A percentile compares a stretch with the other conserved stretches of the same genome.
phyloP scores from a whole-genome alignment of 2,888 invertebrate species.

The Dicranocentrus wangi region DNA sequence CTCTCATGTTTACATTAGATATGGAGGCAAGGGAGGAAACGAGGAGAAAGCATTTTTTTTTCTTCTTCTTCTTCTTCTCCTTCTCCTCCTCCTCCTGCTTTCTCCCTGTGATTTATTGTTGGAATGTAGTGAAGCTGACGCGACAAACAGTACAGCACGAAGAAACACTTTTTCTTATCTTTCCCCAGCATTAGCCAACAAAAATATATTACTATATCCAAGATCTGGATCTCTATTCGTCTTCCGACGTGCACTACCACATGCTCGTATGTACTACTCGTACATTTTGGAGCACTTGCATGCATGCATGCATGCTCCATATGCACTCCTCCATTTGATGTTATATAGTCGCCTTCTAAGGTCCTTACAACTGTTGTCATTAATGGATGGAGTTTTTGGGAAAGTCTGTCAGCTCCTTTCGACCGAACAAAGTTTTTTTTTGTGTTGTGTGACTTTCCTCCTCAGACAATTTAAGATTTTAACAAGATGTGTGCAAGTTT shows the following conservation, averaged over 20 bases:
- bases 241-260: too few species aligned
- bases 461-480: conserved; percentile 12
- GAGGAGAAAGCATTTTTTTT: not conserved
- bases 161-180: too few species aligned
- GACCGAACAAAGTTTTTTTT: not conserved
- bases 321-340: not conserved
- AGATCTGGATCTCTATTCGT: not conserved
- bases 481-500: conserved; percentile 3
- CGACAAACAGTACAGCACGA: conserved; percentile 2
- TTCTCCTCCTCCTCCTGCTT: not conserved
- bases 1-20: not conserved
- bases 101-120: conserved; percentile 18
- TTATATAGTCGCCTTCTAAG: not conserved
- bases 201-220: too few species aligned
- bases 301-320: not conserved
- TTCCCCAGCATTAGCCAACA: too few species aligned
- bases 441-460: conserved; percentile 12
- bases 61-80: conserved; percentile 4
- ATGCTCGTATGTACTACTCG: too few species aligned
- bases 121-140: conserved; percentile 24
- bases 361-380: conserved; percentile 13
- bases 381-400: conserved; percentile 23
- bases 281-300: not conserved
- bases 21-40: too few species aligned
- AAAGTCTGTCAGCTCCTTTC: conserved; percentile 6